phyloP scores from a whole-genome alignment of 2,113 vertebrate species.

The Daubentonia madagascariensis region DNA sequence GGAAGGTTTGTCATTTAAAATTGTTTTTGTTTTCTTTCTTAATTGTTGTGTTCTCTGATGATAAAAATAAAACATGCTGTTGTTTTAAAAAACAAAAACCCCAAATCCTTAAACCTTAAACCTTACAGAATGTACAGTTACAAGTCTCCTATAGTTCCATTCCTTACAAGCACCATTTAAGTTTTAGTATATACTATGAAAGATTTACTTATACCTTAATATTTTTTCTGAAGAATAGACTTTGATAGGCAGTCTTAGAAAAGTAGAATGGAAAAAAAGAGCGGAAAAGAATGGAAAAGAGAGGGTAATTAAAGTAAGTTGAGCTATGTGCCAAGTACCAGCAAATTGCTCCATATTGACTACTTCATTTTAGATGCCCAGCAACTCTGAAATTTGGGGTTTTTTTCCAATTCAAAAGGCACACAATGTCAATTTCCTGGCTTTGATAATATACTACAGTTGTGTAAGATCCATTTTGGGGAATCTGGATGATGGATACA shows the following conservation, averaged over 20 bases:
- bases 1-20: background rate
- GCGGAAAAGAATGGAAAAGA: background rate
- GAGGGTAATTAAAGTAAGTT: background rate
- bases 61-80: conserved; percentile 12
- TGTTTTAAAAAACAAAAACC: background rate
- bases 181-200: background rate
- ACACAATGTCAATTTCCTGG: background rate
- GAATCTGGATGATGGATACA: background rate
- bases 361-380: background rate
- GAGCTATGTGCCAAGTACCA: background rate
- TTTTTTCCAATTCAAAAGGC: background rate
- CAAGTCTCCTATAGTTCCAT: background rate
- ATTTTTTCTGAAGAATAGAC: background rate
- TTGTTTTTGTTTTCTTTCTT: conserved; percentile 1
- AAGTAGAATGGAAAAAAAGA: background rate
- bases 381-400: background rate
- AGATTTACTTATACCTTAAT: background rate
- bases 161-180: background rate
- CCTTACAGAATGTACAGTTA: background rate
- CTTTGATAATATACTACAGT: background rate
- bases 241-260: background rate
- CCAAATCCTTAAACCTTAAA: conserved; percentile 20
- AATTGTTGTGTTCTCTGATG: background rate
- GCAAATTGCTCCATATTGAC: background rate
- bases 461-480: background rate